Conservation (phyloP, 2,888 invertebrate genomes). For the Sphaerophoria taeniata region DNA sequence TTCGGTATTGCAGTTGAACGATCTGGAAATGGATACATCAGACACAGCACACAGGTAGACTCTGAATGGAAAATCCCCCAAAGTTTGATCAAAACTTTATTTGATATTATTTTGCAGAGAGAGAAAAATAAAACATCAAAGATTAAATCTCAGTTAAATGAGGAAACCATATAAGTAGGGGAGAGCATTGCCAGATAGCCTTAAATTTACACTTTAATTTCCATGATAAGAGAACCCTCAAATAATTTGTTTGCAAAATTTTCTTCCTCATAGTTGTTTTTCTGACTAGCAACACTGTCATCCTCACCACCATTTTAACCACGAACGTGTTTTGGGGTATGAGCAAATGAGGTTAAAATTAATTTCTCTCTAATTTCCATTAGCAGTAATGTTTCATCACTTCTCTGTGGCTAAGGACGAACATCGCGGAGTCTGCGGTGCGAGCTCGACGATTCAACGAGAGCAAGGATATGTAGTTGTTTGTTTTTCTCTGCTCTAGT, state of each 20-base stretch:
- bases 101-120: not conserved
- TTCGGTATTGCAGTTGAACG: too few species aligned
- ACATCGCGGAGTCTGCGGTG: too few species aligned
- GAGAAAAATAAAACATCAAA: not conserved
- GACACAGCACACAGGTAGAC: not conserved
- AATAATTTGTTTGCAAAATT: too few species aligned
- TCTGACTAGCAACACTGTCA: too few species aligned
- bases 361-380: constrained; percentile 62
- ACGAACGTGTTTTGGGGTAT: not conserved
- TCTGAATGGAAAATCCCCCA: not conserved
- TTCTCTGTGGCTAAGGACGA: constrained; percentile 15
- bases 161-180: not conserved
- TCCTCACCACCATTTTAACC: not conserved
- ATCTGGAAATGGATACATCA: not conserved
- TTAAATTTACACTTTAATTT: not conserved
- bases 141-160: not conserved
- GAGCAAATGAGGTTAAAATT: constrained; percentile 37
- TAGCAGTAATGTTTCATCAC: constrained; percentile 52
- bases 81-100: not conserved
- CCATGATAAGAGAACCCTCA: too few species aligned
- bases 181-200: not conserved
- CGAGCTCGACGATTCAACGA: too few species aligned
- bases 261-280: too few species aligned
- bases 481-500: constrained; percentile 24
- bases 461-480: not conserved